These are phyloP conservation scores for Mormyrus lacerda DNA, from an alignment of 2,113 vertebrate species.

Conservation along the genomic window DNA sequence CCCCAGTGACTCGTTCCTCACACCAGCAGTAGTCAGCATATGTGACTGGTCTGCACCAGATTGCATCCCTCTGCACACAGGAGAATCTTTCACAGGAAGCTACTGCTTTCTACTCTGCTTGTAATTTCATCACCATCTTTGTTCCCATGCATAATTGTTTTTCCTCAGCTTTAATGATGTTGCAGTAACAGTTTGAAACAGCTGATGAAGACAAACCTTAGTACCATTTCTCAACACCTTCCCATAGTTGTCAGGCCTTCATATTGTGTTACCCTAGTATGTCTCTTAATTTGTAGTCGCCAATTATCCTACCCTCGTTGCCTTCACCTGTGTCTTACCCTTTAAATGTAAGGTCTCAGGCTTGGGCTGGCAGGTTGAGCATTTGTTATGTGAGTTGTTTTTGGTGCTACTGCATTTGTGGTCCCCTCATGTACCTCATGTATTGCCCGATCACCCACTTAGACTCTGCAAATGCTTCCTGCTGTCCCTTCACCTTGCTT, in stretches of 20 bases:
- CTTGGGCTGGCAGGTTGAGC: neutral
- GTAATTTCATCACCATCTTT: neutral
- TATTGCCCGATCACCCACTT: neutral
- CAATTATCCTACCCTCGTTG: neutral
- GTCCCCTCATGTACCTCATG: neutral
- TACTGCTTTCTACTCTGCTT: neutral
- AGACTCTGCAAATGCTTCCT: neutral
- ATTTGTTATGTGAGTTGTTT: neutral
- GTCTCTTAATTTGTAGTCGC: neutral
- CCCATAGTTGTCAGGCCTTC: neutral
- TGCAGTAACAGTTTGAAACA: neutral
- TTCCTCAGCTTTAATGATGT: neutral
- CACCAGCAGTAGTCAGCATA: slow-evolving; percentile 1
- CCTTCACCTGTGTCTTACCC: neutral
- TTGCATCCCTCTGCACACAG: neutral
- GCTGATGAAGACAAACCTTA: neutral
- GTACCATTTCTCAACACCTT: neutral
- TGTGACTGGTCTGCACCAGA: neutral
- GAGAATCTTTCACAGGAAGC: neutral
- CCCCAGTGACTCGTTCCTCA: neutral
- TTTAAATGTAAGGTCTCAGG: neutral
- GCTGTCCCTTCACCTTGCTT: neutral
- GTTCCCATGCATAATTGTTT: neutral
- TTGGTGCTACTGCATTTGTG: neutral
- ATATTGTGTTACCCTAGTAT: neutral